These are phyloP conservation scores for Stegastes partitus DNA, from an alignment of 2,113 vertebrate genomes.

Conservation along the genomic window DNA sequence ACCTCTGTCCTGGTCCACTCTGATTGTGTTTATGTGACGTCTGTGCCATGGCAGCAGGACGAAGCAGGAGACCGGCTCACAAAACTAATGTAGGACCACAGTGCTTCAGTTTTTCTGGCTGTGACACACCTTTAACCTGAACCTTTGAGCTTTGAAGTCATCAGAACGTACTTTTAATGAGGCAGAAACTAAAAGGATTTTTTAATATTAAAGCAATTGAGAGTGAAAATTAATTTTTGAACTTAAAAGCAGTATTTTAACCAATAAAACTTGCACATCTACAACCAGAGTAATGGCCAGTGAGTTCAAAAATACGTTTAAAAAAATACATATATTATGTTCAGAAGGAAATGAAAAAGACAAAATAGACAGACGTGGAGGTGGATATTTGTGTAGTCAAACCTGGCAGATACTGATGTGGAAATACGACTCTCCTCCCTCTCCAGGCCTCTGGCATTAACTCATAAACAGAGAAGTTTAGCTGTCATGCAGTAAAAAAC, in stretches of 20 bases:
- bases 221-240: too few relatives aligned
- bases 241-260: too few relatives aligned
- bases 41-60: slow-evolving; percentile 28
- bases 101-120: background rate
- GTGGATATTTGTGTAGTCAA: background rate
- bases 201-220: background rate
- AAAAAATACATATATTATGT: too few relatives aligned
- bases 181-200: background rate
- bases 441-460: background rate
- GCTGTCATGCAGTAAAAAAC: slow-evolving; percentile 17
- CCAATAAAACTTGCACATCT: too few relatives aligned
- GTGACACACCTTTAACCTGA: background rate
- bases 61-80: slow-evolving; percentile 2
- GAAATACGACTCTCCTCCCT: background rate
- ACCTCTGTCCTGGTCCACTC: slow-evolving; percentile 42
- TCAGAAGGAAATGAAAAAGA: background rate
- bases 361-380: background rate
- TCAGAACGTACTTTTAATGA: background rate
- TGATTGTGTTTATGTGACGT: slow-evolving; percentile 57
- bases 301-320: too few relatives aligned
- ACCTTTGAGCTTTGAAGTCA: background rate
- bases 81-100: background rate
- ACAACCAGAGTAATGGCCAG: too few relatives aligned
- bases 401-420: slow-evolving; percentile 1
- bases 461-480: slow-evolving; percentile 34